Percentiles rank a stretch among this genome's conserved stretches.
Conservation (phyloP, 2,888 invertebrate species). For the Pardosa pseudoannulata region DNA sequence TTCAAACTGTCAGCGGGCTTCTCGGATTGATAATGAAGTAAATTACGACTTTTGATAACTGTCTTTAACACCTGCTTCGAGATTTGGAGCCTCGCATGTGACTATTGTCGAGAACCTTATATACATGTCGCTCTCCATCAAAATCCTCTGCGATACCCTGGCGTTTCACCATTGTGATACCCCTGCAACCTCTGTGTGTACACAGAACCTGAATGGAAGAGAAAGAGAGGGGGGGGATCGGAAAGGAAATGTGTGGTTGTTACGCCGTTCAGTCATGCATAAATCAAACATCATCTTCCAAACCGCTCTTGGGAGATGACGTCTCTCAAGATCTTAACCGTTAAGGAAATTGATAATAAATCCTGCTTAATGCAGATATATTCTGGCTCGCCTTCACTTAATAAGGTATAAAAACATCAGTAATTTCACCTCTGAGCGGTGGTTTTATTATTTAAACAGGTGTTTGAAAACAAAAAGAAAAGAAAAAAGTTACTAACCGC, state of each 20-base stretch:
- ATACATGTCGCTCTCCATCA: neutral
- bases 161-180: neutral
- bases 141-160: neutral
- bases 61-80: neutral
- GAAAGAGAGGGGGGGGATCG: too few species aligned
- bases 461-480: too few species aligned
- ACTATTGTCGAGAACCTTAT: neutral
- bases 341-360: neutral
- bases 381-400: neutral
- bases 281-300: neutral
- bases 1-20: neutral
- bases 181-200: neutral
- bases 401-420: slow-evolving; percentile 6
- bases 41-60: neutral
- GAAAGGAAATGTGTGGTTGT: neutral
- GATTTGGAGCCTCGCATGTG: neutral
- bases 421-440: neutral
- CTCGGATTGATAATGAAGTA: neutral
- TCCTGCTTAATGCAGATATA: neutral
- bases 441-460: too few species aligned
- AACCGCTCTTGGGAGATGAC: neutral
- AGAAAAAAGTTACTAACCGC: too few species aligned
- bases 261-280: neutral
- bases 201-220: neutral
- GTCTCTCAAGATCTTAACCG: neutral